Conservation (phyloP, 2,797 vertebrate genomes). For the Somateria mollissima region DNA sequence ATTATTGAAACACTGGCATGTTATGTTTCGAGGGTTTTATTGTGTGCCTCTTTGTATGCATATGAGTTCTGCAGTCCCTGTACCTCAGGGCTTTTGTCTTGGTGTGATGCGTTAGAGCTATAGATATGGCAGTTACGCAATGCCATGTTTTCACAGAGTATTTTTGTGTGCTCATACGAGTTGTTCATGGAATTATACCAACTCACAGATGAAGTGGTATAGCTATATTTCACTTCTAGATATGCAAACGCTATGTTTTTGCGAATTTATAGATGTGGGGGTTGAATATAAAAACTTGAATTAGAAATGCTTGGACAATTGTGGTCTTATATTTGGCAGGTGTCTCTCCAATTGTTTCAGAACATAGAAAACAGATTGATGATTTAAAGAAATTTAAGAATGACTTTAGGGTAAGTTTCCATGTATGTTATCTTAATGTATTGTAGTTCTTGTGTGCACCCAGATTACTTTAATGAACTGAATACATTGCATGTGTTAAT, state of each 20-base stretch:
- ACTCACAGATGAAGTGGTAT: background rate
- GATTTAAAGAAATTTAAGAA: conserved; percentile 99
- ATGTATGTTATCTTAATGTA: background rate
- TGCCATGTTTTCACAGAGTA: background rate
- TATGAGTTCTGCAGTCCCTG: conserved; percentile 23
- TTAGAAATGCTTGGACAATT: conserved; percentile 17
- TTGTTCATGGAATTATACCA: background rate
- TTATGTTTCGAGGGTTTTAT: background rate
- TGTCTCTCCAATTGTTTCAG: conserved; percentile 88
- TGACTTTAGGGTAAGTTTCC: conserved; percentile 95
- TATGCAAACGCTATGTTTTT: background rate
- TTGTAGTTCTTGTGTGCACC: background rate
- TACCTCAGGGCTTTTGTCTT: conserved; percentile 41
- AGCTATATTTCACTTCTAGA: background rate
- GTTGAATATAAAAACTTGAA: background rate
- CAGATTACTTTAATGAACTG: background rate
- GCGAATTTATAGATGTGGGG: background rate
- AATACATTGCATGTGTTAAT: background rate
- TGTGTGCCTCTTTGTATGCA: background rate
- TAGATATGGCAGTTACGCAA: conserved; percentile 14
- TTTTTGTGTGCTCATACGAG: background rate
- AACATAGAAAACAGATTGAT: conserved; percentile 98
- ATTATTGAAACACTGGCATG: background rate
- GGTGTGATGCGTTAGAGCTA: background rate
- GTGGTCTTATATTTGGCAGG: conserved; percentile 79